A percentile compares a stretch with the other conserved stretches of the same genome.
These are phyloP conservation scores for Podocnemis expansa DNA, from an alignment of 2,113 vertebrate species.

Conservation along the genomic window DNA sequence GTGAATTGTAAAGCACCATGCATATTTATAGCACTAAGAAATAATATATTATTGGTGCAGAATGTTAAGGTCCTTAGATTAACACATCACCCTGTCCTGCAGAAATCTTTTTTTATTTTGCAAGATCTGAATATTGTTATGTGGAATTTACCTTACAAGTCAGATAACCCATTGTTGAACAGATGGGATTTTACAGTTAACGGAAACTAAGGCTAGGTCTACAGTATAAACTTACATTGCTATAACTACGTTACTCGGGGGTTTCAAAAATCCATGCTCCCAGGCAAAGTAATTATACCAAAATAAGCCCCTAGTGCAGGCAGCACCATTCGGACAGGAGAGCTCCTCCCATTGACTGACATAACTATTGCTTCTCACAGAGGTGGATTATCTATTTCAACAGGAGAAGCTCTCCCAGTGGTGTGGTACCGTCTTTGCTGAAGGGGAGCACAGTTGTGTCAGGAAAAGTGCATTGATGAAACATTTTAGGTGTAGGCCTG, in stretches of 20 bases:
- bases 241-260: not conserved
- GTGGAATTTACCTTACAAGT: constrained; percentile 11
- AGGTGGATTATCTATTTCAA: not conserved
- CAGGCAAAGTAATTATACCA: not conserved
- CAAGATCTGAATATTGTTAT: not conserved
- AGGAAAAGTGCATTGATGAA: not conserved
- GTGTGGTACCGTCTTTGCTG: not conserved
- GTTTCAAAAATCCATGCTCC: not conserved
- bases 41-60: not conserved
- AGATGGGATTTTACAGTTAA: not conserved
- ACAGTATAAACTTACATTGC: not conserved
- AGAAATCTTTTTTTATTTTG: not conserved
- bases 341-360: not conserved
- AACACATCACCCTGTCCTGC: not conserved
- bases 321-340: not conserved
- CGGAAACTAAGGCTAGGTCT: not conserved
- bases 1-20: not conserved
- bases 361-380: not conserved
- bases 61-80: not conserved
- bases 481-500: not conserved
- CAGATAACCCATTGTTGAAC: not conserved
- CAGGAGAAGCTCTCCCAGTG: not conserved
- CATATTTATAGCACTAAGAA: not conserved
- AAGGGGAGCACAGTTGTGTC: not conserved
- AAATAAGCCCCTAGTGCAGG: not conserved